phyloP scores from a whole-genome alignment of 2,113 vertebrate species.

The Atrichornis clamosus region DNA sequence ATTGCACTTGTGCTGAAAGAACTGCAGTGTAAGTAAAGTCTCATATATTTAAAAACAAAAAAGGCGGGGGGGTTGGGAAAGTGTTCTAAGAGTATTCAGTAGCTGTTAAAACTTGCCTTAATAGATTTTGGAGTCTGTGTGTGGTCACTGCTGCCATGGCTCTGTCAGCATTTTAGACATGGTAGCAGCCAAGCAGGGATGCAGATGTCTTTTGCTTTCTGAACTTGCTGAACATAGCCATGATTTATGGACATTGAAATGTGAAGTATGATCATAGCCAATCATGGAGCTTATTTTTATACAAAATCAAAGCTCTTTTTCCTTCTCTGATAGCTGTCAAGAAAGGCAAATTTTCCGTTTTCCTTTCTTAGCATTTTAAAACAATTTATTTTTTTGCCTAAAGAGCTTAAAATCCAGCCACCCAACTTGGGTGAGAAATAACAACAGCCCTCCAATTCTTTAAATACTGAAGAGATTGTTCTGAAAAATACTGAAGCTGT shows the following conservation, averaged over 20 bases:
- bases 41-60: not conserved
- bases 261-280: not conserved
- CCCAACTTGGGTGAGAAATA: not conserved
- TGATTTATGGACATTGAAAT: not conserved
- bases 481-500: not conserved
- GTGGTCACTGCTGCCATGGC: slow-evolving; percentile 20
- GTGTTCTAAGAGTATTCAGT: not conserved
- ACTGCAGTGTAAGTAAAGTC: not conserved
- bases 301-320: not conserved
- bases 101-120: slow-evolving; percentile 10
- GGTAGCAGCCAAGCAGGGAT: not conserved
- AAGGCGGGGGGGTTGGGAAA: not conserved
- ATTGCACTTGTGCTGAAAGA: not conserved
- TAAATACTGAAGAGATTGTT: not conserved
- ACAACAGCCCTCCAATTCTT: not conserved
- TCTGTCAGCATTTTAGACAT: not conserved
- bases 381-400: not conserved
- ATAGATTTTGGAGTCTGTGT: slow-evolving; percentile 23
- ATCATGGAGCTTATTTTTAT: not conserved
- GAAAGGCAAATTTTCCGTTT: not conserved
- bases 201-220: not conserved
- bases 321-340: not conserved
- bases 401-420: not conserved
- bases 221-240: not conserved
- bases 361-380: not conserved